phyloP scores from a whole-genome alignment of 2,888 invertebrate genomes.

The Sinopyrophorus schimmeli region DNA sequence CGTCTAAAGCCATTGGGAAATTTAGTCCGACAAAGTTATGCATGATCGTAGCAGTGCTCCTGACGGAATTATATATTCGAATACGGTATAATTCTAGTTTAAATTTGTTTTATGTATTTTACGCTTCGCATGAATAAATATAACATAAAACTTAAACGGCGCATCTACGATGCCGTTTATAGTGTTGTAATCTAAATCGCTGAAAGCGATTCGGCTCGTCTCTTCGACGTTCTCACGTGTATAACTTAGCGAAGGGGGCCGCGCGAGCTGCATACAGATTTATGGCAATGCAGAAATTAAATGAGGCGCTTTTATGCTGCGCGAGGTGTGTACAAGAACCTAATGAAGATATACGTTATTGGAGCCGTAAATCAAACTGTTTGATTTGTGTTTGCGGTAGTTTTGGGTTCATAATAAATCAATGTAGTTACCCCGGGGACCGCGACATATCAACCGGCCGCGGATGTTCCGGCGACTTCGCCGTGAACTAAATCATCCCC shows the following conservation, averaged over 20 bases:
- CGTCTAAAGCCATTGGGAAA: constrained; percentile 29
- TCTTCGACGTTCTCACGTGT: too few species aligned
- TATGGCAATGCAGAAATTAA: constrained; percentile 20
- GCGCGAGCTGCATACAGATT: constrained; percentile 13
- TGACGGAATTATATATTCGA: constrained; percentile 27
- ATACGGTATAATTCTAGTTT: constrained; percentile 25
- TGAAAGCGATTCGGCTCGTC: not conserved
- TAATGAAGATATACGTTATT: constrained; percentile 53
- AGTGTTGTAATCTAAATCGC: not conserved
- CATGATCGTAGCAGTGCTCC: constrained; percentile 25
- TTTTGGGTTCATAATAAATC: constrained; percentile 51
- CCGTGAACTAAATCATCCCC: constrained; percentile 46
- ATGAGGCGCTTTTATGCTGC: constrained; percentile 20
- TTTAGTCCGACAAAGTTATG: constrained; percentile 29
- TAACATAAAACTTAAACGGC: constrained; percentile 17
- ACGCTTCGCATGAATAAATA: constrained; percentile 20
- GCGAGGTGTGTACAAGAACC: constrained; percentile 26
- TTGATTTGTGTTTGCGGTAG: constrained; percentile 52
- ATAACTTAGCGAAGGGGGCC: too few species aligned
- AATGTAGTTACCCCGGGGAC: constrained; percentile 42
- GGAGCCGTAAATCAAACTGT: constrained; percentile 49
- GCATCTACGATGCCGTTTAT: constrained; percentile 5
- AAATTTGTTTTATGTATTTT: constrained; percentile 28
- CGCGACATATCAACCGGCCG: constrained; percentile 39
- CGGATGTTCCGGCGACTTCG: constrained; percentile 41